Percentiles rank a stretch among this genome's conserved stretches.
Evolutionary conservation across 2,113 vertebrate genomes (phyloP).

Genomic region (Caloenas nicobarica): DNA sequence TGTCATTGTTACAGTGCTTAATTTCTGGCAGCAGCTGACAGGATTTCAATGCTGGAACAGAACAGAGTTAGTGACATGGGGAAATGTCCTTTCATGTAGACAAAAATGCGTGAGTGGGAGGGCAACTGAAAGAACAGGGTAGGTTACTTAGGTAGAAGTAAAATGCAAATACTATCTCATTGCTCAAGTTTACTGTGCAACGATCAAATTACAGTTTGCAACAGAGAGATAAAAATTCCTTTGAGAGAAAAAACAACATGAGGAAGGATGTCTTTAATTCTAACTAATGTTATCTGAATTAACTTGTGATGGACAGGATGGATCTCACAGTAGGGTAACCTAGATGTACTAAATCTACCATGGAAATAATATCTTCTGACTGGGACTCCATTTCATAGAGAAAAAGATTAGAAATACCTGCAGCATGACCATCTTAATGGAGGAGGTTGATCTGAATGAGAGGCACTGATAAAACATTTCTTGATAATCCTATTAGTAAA

Average conservation of each 20-base stretch:
- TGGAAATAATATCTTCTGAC: neutral
- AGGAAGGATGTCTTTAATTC: neutral
- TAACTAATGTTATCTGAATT: neutral
- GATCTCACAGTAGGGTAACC: neutral
- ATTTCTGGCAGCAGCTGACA: slow-evolving; percentile 9
- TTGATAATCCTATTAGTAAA: neutral
- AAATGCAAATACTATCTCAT: neutral
- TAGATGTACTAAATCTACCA: neutral
- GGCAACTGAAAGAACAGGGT: neutral
- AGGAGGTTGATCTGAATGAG: neutral
- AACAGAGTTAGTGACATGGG: neutral
- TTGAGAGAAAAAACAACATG: neutral
- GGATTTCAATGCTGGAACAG: neutral
- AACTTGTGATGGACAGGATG: neutral
- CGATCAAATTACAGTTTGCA: neutral
- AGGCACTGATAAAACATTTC: neutral
- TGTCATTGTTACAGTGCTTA: slow-evolving; percentile 9
- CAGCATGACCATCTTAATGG: neutral
- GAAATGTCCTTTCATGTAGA: neutral
- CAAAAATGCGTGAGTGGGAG: neutral
- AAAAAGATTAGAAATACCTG: neutral
- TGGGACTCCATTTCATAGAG: neutral
- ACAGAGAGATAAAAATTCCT: neutral
- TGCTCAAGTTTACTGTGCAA: neutral
- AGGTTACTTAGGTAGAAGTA: neutral